These are phyloP conservation scores for Osmerus eperlanus DNA, from an alignment of 2,113 vertebrate species.

Conservation along the genomic window DNA sequence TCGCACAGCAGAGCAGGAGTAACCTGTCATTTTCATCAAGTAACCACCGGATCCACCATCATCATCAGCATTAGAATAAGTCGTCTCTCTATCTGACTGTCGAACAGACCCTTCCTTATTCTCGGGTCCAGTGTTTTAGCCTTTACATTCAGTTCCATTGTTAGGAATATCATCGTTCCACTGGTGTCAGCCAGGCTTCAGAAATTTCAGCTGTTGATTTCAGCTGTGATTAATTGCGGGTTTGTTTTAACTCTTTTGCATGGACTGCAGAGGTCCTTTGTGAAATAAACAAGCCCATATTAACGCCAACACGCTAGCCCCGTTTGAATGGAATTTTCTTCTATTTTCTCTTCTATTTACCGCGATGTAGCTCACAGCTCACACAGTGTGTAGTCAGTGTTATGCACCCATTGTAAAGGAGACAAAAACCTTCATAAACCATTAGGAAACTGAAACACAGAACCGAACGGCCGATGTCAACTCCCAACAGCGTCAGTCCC, in stretches of 20 bases:
- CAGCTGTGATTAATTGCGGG: conserved; percentile 28
- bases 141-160: neutral
- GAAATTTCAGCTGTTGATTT: conserved; percentile 42
- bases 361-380: conserved; percentile 35
- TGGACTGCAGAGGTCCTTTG: conserved; percentile 36
- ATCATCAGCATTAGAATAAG: too few species aligned
- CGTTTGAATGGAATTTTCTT: conserved; percentile 26
- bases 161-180: conserved; percentile 10
- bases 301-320: conserved; percentile 24
- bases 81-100: too few species aligned
- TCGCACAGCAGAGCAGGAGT: too few species aligned
- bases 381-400: conserved; percentile 18
- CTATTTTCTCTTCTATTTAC: conserved; percentile 30
- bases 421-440: conserved; percentile 1
- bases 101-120: too few species aligned
- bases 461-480: neutral
- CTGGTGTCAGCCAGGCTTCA: conserved; percentile 16
- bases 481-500: neutral
- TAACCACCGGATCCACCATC: too few species aligned
- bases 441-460: neutral
- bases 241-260: conserved; percentile 31
- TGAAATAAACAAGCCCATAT: conserved; percentile 2
- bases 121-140: too few species aligned
- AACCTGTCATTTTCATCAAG: too few species aligned
- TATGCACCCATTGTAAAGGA: conserved; percentile 9